Conservation (phyloP, 35 echinoderm and acorn worm species). For the Stichopus chloronotus region DNA sequence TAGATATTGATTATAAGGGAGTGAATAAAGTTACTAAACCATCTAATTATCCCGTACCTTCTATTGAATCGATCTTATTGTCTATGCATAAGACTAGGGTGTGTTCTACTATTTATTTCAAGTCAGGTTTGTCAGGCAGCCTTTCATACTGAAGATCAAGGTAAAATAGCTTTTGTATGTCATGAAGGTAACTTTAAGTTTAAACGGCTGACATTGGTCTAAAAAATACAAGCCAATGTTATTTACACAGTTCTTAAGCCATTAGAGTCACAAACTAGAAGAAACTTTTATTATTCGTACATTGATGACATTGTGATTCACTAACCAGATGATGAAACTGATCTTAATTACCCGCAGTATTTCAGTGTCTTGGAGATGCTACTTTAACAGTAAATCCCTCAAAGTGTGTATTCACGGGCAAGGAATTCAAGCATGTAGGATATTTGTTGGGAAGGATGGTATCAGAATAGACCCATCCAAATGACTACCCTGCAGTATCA, state of each 20-base stretch:
- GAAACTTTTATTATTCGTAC: slow-evolving; percentile 8
- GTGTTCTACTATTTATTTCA: slow-evolving; percentile 29
- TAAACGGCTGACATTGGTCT: slow-evolving; percentile 20
- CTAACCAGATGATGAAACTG: background rate
- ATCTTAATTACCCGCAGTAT: slow-evolving; percentile 23
- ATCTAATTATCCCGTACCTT: slow-evolving; percentile 39
- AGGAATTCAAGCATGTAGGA: slow-evolving; percentile 14
- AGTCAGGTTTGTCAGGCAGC: slow-evolving; percentile 38
- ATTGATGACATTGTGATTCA: slow-evolving; percentile 48
- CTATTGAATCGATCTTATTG: slow-evolving; percentile 14
- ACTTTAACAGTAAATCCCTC: slow-evolving; percentile 24
- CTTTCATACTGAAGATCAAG: slow-evolving; percentile 2
- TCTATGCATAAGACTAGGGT: background rate
- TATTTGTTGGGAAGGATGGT: slow-evolving; percentile 4
- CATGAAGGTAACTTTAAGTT: slow-evolving; percentile 15
- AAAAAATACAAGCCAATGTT: background rate
- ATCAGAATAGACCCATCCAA: slow-evolving; percentile 37
- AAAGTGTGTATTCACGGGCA: background rate
- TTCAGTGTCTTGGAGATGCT: slow-evolving; percentile 6
- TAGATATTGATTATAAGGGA: slow-evolving; percentile 41
- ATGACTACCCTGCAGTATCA: background rate
- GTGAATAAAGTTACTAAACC: slow-evolving; percentile 41
- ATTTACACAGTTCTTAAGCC: background rate
- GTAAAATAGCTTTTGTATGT: slow-evolving; percentile 35
- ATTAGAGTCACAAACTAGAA: background rate